Base-by-base conservation (phyloP, 2,113 vertebrate species). In the Terrapene triunguis region DNA sequence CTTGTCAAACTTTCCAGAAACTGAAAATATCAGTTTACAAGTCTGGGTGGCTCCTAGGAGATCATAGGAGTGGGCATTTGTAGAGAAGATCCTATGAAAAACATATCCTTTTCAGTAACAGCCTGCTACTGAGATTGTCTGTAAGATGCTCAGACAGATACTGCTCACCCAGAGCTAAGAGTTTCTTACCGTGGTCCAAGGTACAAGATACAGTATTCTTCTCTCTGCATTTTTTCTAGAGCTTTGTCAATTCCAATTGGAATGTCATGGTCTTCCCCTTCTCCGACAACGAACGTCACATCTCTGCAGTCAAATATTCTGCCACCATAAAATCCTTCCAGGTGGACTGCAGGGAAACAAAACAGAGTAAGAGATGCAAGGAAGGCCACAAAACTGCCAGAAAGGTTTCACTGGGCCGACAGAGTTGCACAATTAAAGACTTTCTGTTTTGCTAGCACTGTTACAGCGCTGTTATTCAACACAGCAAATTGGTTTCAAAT, bases 201-300 rank as follows among this genome's bases (percentile, higher is more conserved):
- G 96, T 99, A 98, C 90, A 99, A 98, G 85, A 99, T 8, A 89
- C 99, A 99, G 80, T 99, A 98, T 87, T 99, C 99, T 98, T 99
- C 99, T 90, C 98, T 99, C 97, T 99, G 99, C 99, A 99, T 99
- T 95, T 99, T 99, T 97, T 99, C 99, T 98, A 99, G 98, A 88
- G 99, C 99, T 92, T 99, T 98, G 98, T 99, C 99, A 1, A 99
- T 99, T 84, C 99, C 99, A 1, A 99, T 98, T 50, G 99, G 99
- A 97, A 99, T 98, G 74, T 98, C 98, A 4, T 99, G 98, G 91
- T 99, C 99, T 92, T 99, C 99, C 69, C 98, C 99, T 97, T 99
- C 99, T 0, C 99, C 99, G 78, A 99, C 99, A 0, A 98, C 95
- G 42, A 99, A 99, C 22, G 94, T 98, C 92, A 99, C 98, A 0